Conservation (phyloP, 2,797 vertebrate species). For the Bovichtus diacanthus region DNA sequence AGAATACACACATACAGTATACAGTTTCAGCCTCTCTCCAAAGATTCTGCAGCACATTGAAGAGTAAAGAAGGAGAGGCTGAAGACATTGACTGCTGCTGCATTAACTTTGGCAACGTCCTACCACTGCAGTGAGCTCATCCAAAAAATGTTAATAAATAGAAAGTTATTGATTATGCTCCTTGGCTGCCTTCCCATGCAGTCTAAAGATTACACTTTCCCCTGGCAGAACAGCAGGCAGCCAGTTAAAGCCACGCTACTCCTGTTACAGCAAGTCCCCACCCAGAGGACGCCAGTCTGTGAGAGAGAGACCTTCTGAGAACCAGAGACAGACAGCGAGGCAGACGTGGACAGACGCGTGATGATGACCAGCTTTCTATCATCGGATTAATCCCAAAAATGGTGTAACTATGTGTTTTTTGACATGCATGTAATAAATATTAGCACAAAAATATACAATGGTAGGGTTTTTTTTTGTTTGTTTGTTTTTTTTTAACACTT, state of each 20-base stretch:
- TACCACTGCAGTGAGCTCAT: conserved; percentile 80
- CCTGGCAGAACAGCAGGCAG: conserved; percentile 68
- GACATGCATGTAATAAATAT: background rate
- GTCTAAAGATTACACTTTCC: conserved; percentile 79
- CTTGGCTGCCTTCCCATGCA: conserved; percentile 76
- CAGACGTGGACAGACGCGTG: conserved; percentile 17
- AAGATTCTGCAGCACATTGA: conserved; percentile 53
- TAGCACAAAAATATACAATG: background rate
- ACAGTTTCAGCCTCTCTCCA: conserved; percentile 62
- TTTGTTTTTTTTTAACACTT: background rate
- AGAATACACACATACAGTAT: conserved; percentile 66
- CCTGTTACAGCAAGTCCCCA: conserved; percentile 69
- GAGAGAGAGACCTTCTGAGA: conserved; percentile 29
- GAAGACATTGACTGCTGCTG: conserved; percentile 72
- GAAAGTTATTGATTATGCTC: conserved; percentile 83
- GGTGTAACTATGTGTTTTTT: background rate
- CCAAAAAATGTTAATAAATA: conserved; percentile 86
- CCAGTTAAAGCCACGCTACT: conserved; percentile 72
- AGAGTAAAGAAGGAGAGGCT: conserved; percentile 50
- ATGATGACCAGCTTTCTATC: conserved; percentile 12
- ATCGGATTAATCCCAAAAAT: conserved; percentile 9
- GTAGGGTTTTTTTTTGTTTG: background rate
- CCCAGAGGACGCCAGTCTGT: conserved; percentile 60
- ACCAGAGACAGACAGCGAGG: conserved; percentile 27
- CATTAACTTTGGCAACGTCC: conserved; percentile 77